Evolutionary conservation across 2,888 invertebrate genomes (phyloP), one percentile per base, ranked within the genome.

Genomic region (Tetragnatha montana): DNA sequence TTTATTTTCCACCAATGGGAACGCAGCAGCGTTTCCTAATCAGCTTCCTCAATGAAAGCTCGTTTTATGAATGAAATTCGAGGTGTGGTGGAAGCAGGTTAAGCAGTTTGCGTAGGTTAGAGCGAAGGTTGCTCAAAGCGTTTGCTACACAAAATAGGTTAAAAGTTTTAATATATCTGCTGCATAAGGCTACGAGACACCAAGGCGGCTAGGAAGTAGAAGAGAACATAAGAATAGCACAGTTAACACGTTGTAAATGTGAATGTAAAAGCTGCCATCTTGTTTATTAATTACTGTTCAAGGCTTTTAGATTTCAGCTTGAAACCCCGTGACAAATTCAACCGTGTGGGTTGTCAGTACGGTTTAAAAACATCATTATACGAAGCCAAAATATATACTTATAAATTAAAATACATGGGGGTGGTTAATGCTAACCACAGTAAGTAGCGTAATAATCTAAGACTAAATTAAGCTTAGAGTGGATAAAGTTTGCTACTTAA

Each of bases 31-130:
- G 21, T 78, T 78, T 60, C 78, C 60, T 60, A 78, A 78, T 80
- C 80, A 69, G 10, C 73, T 87, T 81, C 81, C 76, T 87, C 87
- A 87, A 87, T 87, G 87, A 81, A 87, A 68, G 51, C 69, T 70
- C 35, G 69, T 76, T 81, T 81, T 69, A 81, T 87, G 87, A 87
- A 87, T 87, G 87, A 87, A 87, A 81, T n/a, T 47, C 70, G 14
- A 87, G 87, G 87, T 81, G 87, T 81, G 87, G 87, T 81, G 81
- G 81, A 86, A 87, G 69, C 69, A 76, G 87, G 87, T 87, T 81
- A 70, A 75, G 81, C 80, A 87, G 75, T 81, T 14, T 79, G 78
- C 78, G 78, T 79, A 79, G 78, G 78, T 79, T 79, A 17, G 60
- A 60, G 12, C 60, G 60, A 60, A 60, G 60, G 60, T 60, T 60